Evolutionary conservation across 2,113 vertebrate species (phyloP).

Genomic region (Heterochromis multidens): DNA sequence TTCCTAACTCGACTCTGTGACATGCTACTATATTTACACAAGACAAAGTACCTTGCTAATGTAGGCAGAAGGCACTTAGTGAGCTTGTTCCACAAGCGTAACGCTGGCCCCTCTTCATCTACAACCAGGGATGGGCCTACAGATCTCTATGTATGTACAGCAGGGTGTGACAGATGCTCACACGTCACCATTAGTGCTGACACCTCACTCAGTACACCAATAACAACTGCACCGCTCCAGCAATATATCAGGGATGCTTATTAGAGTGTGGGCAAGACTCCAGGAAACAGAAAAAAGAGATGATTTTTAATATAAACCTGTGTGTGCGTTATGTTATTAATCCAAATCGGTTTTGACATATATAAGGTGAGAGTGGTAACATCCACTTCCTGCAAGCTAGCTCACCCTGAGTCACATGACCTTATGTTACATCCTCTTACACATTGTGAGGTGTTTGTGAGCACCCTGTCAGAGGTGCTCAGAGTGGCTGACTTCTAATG

Average conservation of each 20-base stretch:
- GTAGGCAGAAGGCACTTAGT: constrained; percentile 42
- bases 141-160: background rate
- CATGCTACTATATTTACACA: constrained; percentile 46
- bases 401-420: constrained; percentile 17
- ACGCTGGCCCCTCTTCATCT: constrained; percentile 11
- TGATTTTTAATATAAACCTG: background rate
- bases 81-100: constrained; percentile 45
- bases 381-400: background rate
- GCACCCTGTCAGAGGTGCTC: constrained; percentile 53
- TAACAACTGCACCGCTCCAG: background rate
- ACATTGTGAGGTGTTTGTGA: constrained; percentile 56
- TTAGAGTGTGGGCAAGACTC: background rate
- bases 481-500: constrained; percentile 62
- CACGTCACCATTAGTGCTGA: background rate
- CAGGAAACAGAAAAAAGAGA: background rate
- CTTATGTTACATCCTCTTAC: background rate
- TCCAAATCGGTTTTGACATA: background rate
- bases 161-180: constrained; percentile 25
- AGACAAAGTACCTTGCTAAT: constrained; percentile 46
- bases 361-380: background rate
- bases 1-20: constrained; percentile 8
- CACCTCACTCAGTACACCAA: background rate
- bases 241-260: background rate
- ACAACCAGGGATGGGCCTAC: constrained; percentile 9
- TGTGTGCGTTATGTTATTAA: background rate